Evolutionary conservation across 2,113 vertebrate genomes (phyloP).

Genomic region (Tauraco erythrolophus): DNA sequence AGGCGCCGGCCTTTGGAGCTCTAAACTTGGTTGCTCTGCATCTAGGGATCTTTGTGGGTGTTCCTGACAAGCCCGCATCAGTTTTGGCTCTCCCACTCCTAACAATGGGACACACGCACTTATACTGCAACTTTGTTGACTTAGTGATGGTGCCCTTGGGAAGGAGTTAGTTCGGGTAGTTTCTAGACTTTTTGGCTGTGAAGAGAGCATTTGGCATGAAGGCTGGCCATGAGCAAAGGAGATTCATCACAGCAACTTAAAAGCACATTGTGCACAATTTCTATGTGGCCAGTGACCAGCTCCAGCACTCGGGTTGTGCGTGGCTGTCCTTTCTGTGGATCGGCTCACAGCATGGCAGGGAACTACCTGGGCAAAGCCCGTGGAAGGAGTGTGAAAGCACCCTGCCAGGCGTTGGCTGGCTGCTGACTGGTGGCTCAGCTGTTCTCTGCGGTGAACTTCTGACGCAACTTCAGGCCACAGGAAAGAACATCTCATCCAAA

Average conservation of each 20-base stretch:
- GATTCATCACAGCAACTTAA: neutral
- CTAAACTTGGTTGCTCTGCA: constrained; percentile 25
- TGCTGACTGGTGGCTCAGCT: constrained; percentile 22
- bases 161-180: neutral
- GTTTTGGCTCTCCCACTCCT: constrained; percentile 1
- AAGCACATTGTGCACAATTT: neutral
- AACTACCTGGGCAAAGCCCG: neutral
- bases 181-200: neutral
- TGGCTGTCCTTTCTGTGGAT: neutral
- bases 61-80: neutral
- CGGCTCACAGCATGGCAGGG: neutral
- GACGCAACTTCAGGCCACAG: constrained; percentile 52
- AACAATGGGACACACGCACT: constrained; percentile 43
- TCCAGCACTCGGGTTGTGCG: fast-evolving
- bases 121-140: neutral
- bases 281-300: neutral
- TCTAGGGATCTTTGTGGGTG: constrained; percentile 58
- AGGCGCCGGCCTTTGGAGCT: neutral
- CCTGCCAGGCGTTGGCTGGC: neutral
- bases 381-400: neutral
- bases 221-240: neutral
- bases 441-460: constrained; percentile 29
- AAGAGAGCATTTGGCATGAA: neutral
- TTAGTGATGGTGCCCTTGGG: constrained; percentile 19
- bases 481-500: constrained; percentile 32